A percentile compares a stretch with the other conserved stretches of the same genome.
Conservation (phyloP, 2,113 vertebrate genomes). For the Semicossyphus pulcher region DNA sequence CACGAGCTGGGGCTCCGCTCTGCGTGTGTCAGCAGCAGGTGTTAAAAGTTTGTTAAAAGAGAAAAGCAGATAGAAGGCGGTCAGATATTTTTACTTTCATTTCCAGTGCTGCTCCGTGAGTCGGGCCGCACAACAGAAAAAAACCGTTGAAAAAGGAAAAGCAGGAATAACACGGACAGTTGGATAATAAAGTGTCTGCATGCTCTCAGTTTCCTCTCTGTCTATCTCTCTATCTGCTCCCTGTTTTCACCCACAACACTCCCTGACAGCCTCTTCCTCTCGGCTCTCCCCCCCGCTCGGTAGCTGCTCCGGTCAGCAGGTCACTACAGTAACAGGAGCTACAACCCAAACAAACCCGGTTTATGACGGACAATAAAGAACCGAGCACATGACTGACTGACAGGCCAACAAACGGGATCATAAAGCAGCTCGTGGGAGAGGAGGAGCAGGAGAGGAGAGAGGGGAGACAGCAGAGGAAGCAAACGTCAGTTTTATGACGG, state of each 20-base stretch:
- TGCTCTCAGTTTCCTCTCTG: slow-evolving; percentile 23
- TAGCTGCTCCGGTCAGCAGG: slow-evolving; percentile 67
- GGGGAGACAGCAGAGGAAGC: slow-evolving; percentile 56
- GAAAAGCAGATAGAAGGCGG: background rate
- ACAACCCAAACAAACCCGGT: slow-evolving; percentile 70
- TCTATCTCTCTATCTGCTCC: slow-evolving; percentile 52
- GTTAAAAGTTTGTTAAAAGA: background rate
- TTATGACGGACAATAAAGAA: slow-evolving; percentile 78
- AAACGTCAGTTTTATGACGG: slow-evolving; percentile 70
- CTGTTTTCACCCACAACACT: slow-evolving; percentile 62
- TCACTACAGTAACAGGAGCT: slow-evolving; percentile 70
- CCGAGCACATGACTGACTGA: slow-evolving; percentile 65
- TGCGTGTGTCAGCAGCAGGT: background rate
- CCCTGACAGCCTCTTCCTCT: slow-evolving; percentile 57
- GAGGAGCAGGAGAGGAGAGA: slow-evolving; percentile 24
- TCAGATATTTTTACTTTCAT: background rate
- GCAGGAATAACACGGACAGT: background rate
- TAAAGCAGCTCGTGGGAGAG: slow-evolving; percentile 58
- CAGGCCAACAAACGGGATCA: slow-evolving; percentile 63
- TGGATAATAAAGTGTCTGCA: background rate
- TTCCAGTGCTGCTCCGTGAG: background rate
- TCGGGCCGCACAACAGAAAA: background rate
- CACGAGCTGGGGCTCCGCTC: background rate
- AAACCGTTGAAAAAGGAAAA: background rate
- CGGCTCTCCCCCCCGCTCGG: slow-evolving; percentile 31